Base-by-base conservation (phyloP, 2,888 invertebrate species). In the Phoronis australis region DNA sequence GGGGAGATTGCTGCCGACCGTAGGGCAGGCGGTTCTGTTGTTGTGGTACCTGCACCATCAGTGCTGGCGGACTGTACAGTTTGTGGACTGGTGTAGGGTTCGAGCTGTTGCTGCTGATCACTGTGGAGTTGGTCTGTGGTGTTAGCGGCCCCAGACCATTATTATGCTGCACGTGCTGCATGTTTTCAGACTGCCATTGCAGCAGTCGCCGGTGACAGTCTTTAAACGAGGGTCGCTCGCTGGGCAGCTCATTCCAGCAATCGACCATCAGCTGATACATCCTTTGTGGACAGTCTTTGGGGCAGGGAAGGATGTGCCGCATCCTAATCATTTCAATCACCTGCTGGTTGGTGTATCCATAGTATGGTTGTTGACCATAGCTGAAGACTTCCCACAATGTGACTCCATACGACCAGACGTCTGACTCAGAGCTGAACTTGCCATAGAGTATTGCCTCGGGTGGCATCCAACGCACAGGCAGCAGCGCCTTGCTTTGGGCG, bases 401-500 rank as follows among this genome's bases (percentile, higher is more conserved):
- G 20, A 99, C 94, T 18, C 99, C 99, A 78, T 92, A 97, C 23
- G 95, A 91, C 96, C 96, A 99, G 24, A 97, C 93, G 76, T 99
- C 97, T 61, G 93, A 92, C 77, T 96, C 95, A 0, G 94, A 93
- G 2, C 93, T 93, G 73, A 95, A 97, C 80, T 95, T 94, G 12
- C 95, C 95, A 77, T 95, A 96, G 40, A 97, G 81, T 69, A 99
- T 93, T 0, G 95, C 92, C 78, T 99, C 97, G 1, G 95, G 92
- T n/a, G 97, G 94, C 96, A 99, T 96, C 99, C 99, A 99, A 57
- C 99, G 83, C 0, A 95, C 87, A 4, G 96, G 95, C 46, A 96
- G 79, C 47, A 94, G 80, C 50, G 91, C 91, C 77, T 95, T 94
- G 41, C 92, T 93, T 80, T 95, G 94, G 27, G 96, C 93, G 79